Conservation (phyloP, 1,140 invertebrate species). For the Drosophila sp. region DNA sequence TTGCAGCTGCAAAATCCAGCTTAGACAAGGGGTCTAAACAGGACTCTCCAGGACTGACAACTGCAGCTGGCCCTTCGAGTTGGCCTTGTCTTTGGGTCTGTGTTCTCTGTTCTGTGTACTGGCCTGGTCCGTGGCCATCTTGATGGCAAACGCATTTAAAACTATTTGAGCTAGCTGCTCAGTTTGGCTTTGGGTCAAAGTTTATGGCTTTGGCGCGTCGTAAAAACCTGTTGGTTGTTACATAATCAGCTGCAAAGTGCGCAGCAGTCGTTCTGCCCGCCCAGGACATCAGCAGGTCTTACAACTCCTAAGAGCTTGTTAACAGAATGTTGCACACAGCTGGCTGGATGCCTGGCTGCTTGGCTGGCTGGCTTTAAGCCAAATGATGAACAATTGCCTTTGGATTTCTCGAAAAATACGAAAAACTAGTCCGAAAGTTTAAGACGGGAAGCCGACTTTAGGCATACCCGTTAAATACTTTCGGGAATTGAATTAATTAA, state of each 20-base stretch:
- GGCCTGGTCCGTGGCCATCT: slow-evolving; percentile 27
- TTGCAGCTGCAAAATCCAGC: slow-evolving; percentile 27
- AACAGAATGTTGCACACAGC: slow-evolving; percentile 50
- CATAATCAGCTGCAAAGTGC: slow-evolving; percentile 59
- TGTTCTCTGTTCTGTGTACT: slow-evolving; percentile 15
- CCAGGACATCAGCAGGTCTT: slow-evolving; percentile 37
- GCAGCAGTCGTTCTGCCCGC: background rate
- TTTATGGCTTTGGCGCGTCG: slow-evolving; percentile 75
- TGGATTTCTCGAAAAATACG: background rate
- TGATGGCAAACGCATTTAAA: slow-evolving; percentile 68
- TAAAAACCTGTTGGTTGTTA: slow-evolving; percentile 74
- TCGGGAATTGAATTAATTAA: no score
- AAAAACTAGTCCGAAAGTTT: background rate
- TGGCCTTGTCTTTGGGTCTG: slow-evolving; percentile 6
- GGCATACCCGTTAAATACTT: no score
- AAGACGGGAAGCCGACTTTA: no score
- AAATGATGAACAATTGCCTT: slow-evolving; percentile 1
- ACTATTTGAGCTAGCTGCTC: slow-evolving; percentile 80
- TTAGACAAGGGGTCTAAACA: slow-evolving; percentile 20
- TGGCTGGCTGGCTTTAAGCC: slow-evolving; percentile 15
- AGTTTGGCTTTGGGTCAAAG: slow-evolving; percentile 80
- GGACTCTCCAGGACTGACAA: slow-evolving; percentile 59
- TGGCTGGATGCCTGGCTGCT: no score
- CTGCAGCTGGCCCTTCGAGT: slow-evolving; percentile 45
- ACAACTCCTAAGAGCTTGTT: slow-evolving; percentile 69